Base-by-base conservation (phyloP, 2,888 invertebrate species). In the Megalurothrips usitatus region DNA sequence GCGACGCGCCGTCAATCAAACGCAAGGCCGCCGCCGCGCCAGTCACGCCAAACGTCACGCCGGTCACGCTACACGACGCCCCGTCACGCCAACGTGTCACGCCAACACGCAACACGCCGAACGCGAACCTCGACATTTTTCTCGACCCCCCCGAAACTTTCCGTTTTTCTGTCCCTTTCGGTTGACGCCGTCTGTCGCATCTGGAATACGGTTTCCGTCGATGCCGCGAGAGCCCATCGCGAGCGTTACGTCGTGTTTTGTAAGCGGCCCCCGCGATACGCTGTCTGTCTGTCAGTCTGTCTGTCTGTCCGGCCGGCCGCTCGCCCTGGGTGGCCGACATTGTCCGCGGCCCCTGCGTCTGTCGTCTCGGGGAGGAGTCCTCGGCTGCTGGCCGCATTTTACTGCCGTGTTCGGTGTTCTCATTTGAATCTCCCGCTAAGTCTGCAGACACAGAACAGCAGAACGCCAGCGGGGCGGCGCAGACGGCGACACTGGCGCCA, bases 1-100 rank as follows among this genome's bases (percentile, higher is more conserved):
- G 58, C n/a, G 19, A n/a, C 19, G 58, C 68, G 68, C 68, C 26
- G 68, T 75, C 68, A 75, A 75, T 75, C 68, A 75, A 75, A 75
- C 23, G 68, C 68, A 75, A 75, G 68, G 68, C 68, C 68, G 26
- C 68, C 23, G 68, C 68, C 26, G 68, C 68, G 26, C 68, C 68
- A 4, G 68, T 23, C 23, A 23, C 68, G 68, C 68, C 68, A 23
- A 19, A 23, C 63, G 58, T 17, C 58, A 58, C 68, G 26, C 68
- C 68, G 1, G 68, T 75, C 68, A 75, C 68, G 68, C 68, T 12
- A 75, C 68, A 23, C 52, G 52, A 2, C 4, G 19, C 19, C 11
- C 68, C 26, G 68, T 75, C 68, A 75, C 68, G 68, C 26, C 68
- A 26, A 12, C 23, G 23, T 75, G 23, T 26, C 23, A 12, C 68